phyloP scores from a whole-genome alignment of 35 echinoderm and acorn worm genomes.

The Nesometra sesokonis region DNA sequence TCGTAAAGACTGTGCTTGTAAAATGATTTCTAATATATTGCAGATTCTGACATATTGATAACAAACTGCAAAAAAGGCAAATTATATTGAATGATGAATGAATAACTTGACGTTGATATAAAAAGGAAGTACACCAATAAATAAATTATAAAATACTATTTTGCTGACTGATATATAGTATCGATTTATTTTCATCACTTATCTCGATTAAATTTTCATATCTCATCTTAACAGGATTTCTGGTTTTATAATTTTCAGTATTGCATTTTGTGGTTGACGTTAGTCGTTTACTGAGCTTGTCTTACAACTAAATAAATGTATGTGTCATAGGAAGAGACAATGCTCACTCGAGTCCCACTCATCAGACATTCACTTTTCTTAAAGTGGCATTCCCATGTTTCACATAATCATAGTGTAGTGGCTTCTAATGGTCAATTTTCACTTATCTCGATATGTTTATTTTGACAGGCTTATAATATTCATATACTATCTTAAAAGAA shows the following conservation, averaged over 20 bases:
- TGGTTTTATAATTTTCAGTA: not conserved
- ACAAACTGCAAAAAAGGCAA: too few relatives aligned
- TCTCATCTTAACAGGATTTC: not conserved
- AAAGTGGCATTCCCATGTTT: not conserved
- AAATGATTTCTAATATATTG: too few relatives aligned
- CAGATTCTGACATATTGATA: too few relatives aligned
- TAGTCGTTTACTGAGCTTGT: not conserved
- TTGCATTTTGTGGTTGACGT: not conserved
- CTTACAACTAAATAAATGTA: not conserved
- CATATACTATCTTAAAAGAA: too few relatives aligned
- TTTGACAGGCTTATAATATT: too few relatives aligned
- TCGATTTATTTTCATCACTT: not conserved
- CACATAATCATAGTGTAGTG: too few relatives aligned
- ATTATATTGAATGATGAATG: too few relatives aligned
- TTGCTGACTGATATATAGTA: not conserved
- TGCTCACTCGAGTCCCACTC: not conserved
- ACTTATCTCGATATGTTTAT: too few relatives aligned
- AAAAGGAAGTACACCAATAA: not conserved
- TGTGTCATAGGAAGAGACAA: not conserved
- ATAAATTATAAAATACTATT: not conserved
- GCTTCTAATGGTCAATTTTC: too few relatives aligned
- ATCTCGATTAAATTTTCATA: not conserved
- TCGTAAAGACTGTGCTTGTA: too few relatives aligned
- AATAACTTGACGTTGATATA: too few relatives aligned
- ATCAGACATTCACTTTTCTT: not conserved